phyloP scores from a whole-genome alignment of 1,140 invertebrate genomes.

The Drosophila teissieri region DNA sequence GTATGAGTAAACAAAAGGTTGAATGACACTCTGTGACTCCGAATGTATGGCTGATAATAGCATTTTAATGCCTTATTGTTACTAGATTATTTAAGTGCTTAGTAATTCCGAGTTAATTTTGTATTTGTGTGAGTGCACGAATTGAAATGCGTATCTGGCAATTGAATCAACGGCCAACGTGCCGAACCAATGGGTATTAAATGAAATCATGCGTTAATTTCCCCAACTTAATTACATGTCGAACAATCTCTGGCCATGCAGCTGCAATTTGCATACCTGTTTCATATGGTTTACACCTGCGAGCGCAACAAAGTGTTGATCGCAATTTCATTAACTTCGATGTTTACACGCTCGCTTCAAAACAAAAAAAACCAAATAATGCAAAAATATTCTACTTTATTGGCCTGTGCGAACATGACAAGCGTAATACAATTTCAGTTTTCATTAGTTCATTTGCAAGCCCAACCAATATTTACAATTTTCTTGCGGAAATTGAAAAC shows the following conservation, averaged over 20 bases:
- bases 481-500: conserved; percentile 44
- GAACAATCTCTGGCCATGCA: conserved; percentile 19
- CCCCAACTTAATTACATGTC: conserved; percentile 44
- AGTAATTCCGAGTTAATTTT: not conserved
- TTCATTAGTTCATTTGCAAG: not conserved
- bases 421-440: conserved; percentile 7
- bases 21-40: not conserved
- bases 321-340: conserved; percentile 45
- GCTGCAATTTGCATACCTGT: conserved; percentile 28
- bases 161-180: not conserved
- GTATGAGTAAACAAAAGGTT: not conserved
- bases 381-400: not conserved
- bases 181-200: conserved; percentile 8
- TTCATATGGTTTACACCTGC: conserved; percentile 18
- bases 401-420: conserved; percentile 6
- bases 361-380: conserved; percentile 3
- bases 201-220: conserved; percentile 51
- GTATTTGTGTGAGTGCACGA: too few relatives aligned
- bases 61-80: not conserved
- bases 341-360: conserved; percentile 28
- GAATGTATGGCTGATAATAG: not conserved
- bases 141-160: not conserved
- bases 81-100: not conserved
- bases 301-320: conserved; percentile 33
- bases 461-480: conserved; percentile 14